Evolutionary conservation across 2,113 vertebrate species (phyloP).

Genomic region (Pipra filicauda): DNA sequence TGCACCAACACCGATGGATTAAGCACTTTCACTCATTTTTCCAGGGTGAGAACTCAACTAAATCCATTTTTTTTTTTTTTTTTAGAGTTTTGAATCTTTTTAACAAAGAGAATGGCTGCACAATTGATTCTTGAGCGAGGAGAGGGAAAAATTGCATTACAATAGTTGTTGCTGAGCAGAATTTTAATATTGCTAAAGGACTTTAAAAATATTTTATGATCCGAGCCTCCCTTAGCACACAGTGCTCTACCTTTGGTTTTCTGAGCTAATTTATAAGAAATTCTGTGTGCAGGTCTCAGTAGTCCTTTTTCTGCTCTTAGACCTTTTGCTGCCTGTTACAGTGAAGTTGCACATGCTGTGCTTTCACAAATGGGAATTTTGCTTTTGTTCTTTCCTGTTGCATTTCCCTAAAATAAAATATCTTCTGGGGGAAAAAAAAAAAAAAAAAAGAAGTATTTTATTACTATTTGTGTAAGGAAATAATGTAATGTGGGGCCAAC

Average conservation of each 20-base stretch:
- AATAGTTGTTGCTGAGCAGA: neutral
- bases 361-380: conserved; percentile 18
- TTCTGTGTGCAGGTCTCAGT: conserved; percentile 22
- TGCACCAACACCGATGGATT: conserved; percentile 47
- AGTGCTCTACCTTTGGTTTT: conserved; percentile 21
- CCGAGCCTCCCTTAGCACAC: neutral
- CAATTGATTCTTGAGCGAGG: neutral
- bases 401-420: conserved; percentile 33
- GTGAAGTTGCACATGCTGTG: conserved; percentile 33
- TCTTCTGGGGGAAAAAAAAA: neutral
- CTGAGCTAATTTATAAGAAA: conserved; percentile 47
- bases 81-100: conserved; percentile 11
- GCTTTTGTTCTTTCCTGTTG: conserved; percentile 44
- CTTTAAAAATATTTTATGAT: conserved; percentile 1
- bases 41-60: neutral
- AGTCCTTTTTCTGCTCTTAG: conserved; percentile 34
- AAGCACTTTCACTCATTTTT: conserved; percentile 30
- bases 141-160: neutral
- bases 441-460: neutral
- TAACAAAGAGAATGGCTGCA: neutral
- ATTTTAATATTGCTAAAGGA: conserved; percentile 24
- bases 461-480: conserved; percentile 17
- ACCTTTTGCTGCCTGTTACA: conserved; percentile 33
- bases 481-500: neutral
- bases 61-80: neutral